Conservation (phyloP, 2,888 invertebrate genomes). For the Microctonus brassicae region DNA sequence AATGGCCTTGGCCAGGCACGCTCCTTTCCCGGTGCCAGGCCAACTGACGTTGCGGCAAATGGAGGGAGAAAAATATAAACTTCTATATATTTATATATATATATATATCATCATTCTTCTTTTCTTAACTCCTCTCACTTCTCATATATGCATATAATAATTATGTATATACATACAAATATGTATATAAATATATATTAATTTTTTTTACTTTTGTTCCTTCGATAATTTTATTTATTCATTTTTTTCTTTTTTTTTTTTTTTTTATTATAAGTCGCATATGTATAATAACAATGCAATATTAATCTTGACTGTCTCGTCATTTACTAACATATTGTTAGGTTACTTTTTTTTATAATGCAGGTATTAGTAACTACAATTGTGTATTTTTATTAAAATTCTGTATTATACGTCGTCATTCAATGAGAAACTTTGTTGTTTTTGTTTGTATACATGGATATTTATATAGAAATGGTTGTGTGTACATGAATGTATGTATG, state of each 20-base stretch:
- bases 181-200: too few species aligned
- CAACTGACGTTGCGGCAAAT: slow-evolving; percentile 2
- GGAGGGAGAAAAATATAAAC: neutral
- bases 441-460: neutral
- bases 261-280: too few species aligned
- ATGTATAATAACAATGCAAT: too few species aligned
- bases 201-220: too few species aligned
- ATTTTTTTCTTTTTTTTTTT: too few species aligned
- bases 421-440: slow-evolving; percentile 29
- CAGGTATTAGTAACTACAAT: neutral
- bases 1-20: slow-evolving; percentile 58
- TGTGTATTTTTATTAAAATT: neutral
- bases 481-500: neutral
- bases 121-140: slow-evolving; percentile 6
- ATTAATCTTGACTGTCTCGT: too few species aligned
- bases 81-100: slow-evolving; percentile 22
- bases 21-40: slow-evolving; percentile 47
- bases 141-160: too few species aligned
- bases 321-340: neutral
- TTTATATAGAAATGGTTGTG: too few species aligned
- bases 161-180: too few species aligned
- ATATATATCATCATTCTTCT: neutral
- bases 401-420: neutral
- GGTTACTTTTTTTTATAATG: neutral
- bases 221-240: too few species aligned